Base-by-base conservation (phyloP, 2,888 invertebrate species). In the Melipona bicolor region DNA sequence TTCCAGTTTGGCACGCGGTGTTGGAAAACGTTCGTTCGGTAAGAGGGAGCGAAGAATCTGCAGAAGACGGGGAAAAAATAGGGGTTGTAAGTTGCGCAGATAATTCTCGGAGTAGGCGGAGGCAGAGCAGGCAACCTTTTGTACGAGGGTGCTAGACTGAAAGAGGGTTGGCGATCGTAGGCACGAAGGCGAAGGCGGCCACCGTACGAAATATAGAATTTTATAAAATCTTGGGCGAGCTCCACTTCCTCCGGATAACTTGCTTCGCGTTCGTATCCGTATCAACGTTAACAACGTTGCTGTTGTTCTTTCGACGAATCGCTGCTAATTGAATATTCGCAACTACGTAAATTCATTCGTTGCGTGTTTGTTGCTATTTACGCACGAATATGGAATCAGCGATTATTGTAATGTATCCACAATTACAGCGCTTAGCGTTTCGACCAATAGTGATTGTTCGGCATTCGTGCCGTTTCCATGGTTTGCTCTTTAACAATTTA, bases 161-260 rank as follows among this genome's bases (percentile, higher is more conserved):
- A 81, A 72, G 83, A 84, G 87, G 81, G 88, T 83, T 76, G 88
- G 82, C 59, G 83, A 87, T 85, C 82, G 83, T 74, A 61, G 77
- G 76, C 73, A 79, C 73, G 79, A 78, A 83, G 64, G 64, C 43
- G 70, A 67, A 73, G 69, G 50, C 88, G 92, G 85, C 88, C 90
- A 90, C 90, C 88, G 90, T 91, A 91, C 90, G 92, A 90, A 90
- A 85, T 90, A 89, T 91, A 91, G 91, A 93, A 93, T 91, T 92
- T 93, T 91, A 90, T 91, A 92, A 90, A 91, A 92, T 93, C 91
- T 92, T 91, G 91, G 87, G 81, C 89, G 85, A 91, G 90, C 87
- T 88, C 87, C 81, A 81, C 75, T 80, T 82, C 79, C 54, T 27
- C 27, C 3, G 1, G 19, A 27, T 61, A 32, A 32, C 32, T 36